Percentiles rank a stretch among this genome's conserved stretches.
These are phyloP conservation scores for Spodoptera picta DNA, from an alignment of 2,888 invertebrate genomes.

Conservation along the genomic window DNA sequence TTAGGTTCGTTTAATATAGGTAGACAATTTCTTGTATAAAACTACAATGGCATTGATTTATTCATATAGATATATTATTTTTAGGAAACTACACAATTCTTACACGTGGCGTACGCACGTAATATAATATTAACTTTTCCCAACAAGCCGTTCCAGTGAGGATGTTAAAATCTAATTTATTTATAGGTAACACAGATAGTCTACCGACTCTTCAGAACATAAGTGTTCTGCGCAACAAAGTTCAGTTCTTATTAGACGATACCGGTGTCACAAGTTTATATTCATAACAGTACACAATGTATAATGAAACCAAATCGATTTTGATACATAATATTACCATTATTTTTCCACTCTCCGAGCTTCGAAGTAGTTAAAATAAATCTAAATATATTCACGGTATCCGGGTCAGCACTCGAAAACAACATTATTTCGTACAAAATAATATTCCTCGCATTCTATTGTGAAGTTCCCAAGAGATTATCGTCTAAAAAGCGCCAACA, in stretches of 20 bases:
- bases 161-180: no score
- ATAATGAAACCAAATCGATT: constrained; percentile 20
- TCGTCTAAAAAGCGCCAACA: constrained; percentile 30
- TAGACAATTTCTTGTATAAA: constrained; percentile 11
- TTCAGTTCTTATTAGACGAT: background rate
- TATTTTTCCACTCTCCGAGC: constrained; percentile 13
- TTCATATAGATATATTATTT: no score
- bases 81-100: no score
- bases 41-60: no score
- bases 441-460: constrained; percentile 28
- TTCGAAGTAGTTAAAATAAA: constrained; percentile 24
- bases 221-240: background rate
- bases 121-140: no score
- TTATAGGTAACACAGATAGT: no score
- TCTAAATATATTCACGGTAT: constrained; percentile 32
- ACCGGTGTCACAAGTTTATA: background rate
- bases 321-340: constrained; percentile 26
- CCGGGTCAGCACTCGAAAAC: constrained; percentile 19
- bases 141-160: no score
- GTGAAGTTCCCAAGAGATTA: constrained; percentile 45
- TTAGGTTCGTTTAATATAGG: constrained; percentile 3
- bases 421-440: constrained; percentile 26
- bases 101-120: no score
- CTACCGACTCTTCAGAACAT: no score
- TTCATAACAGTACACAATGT: background rate